A percentile compares a stretch with the other conserved stretches of the same genome.
Evolutionary conservation across 2,797 vertebrate genomes (phyloP).

Genomic region (Anomalospiza imberbis): DNA sequence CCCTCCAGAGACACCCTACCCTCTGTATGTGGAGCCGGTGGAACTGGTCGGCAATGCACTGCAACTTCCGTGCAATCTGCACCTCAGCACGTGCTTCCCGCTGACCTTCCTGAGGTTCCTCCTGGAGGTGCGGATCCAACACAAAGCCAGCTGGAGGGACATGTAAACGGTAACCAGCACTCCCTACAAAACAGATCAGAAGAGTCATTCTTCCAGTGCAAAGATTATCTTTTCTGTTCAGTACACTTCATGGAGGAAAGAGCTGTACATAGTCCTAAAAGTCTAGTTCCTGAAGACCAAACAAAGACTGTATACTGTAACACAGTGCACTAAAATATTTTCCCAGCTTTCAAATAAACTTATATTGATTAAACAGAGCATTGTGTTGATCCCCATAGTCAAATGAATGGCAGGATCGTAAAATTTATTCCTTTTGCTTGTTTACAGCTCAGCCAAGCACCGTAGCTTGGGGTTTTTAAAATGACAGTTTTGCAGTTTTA

Average conservation of each 20-base stretch:
- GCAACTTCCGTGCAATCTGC: slow-evolving; percentile 79
- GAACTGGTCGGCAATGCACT: slow-evolving; percentile 82
- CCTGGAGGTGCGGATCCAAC: slow-evolving; percentile 65
- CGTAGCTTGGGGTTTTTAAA: background rate
- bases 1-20: slow-evolving; percentile 66
- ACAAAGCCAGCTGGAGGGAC: slow-evolving; percentile 71
- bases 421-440: background rate
- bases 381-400: background rate
- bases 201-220: background rate
- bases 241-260: background rate
- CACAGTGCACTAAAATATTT: background rate
- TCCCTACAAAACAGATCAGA: slow-evolving; percentile 69
- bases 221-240: background rate
- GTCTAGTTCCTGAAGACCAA: background rate
- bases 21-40: slow-evolving; percentile 80
- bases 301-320: background rate
- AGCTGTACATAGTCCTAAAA: background rate
- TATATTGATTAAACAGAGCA: background rate
- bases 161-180: slow-evolving; percentile 79
- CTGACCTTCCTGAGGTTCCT: slow-evolving; percentile 70
- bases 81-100: slow-evolving; percentile 75
- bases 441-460: background rate
- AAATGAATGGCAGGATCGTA: background rate
- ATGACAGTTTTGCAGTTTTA: background rate
- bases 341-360: background rate